These are phyloP conservation scores for Cepaea nemoralis DNA, from an alignment of 1,140 invertebrate species.

Conservation along the genomic window DNA sequence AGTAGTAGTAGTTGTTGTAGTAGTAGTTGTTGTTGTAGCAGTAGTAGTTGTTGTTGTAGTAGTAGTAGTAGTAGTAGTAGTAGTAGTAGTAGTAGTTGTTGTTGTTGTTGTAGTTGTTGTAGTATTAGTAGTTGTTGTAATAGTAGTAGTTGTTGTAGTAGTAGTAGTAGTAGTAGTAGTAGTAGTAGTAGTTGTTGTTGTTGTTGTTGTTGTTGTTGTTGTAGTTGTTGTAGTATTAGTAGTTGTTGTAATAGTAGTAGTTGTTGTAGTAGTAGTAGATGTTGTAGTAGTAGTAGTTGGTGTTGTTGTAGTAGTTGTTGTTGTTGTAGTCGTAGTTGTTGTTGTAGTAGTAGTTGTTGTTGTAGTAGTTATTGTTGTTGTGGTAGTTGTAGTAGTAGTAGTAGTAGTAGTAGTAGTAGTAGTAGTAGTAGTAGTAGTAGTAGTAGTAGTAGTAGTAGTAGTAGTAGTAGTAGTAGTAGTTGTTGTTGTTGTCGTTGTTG, in stretches of 20 bases:
- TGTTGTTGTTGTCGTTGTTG: conserved; percentile 5
- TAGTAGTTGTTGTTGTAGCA: neutral
- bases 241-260: conserved; percentile 24
- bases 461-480: conserved; percentile 25
- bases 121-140: conserved; percentile 14
- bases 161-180: conserved; percentile 25
- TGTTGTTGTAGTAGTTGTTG: conserved; percentile 16
- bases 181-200: conserved; percentile 22
- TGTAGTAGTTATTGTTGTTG: neutral
- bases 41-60: neutral
- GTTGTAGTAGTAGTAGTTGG: conserved; percentile 22
- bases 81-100: neutral
- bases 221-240: conserved; percentile 17
- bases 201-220: conserved; percentile 8
- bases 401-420: conserved; percentile 29
- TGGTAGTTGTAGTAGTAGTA: conserved; percentile 18
- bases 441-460: conserved; percentile 29
- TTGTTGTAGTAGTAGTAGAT: conserved; percentile 15
- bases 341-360: conserved; percentile 14
- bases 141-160: conserved; percentile 22
- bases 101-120: conserved; percentile 8
- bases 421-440: conserved; percentile 25
- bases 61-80: conserved; percentile 17
- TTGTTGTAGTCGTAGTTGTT: conserved; percentile 22
- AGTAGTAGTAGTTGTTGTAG: conserved; percentile 19